Conservation (phyloP, 2,113 vertebrate genomes). For the Arenaria interpres region DNA sequence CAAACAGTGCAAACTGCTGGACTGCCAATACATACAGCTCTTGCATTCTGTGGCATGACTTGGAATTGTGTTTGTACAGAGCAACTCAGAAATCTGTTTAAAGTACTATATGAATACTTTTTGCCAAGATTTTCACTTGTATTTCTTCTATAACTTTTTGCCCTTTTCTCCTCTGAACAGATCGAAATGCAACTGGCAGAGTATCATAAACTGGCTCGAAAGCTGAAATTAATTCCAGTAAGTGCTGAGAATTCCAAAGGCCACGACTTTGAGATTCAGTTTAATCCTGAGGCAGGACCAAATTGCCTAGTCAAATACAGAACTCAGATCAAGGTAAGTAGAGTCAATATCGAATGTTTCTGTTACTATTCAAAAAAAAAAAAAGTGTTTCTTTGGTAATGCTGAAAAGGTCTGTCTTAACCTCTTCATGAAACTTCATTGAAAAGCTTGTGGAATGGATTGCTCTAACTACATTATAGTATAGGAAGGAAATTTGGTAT, state of each 20-base stretch:
- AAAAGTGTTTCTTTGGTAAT: not conserved
- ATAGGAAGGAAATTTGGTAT: not conserved
- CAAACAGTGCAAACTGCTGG: not conserved
- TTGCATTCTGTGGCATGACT: not conserved
- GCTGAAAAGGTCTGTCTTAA: not conserved
- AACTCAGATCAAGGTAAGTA: conserved; percentile 84
- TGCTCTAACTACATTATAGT: not conserved
- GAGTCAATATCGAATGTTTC: not conserved
- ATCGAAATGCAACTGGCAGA: conserved; percentile 85
- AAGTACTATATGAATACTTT: not conserved
- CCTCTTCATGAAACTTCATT: not conserved
- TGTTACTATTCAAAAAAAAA: not conserved
- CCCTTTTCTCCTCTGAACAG: conserved; percentile 63
- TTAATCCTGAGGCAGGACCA: conserved; percentile 79
- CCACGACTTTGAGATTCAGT: conserved; percentile 88
- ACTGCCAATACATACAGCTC: not conserved
- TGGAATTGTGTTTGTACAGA: not conserved
- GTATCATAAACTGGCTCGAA: conserved; percentile 92
- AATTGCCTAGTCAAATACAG: conserved; percentile 81
- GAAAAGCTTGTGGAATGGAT: not conserved
- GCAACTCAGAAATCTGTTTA: not conserved
- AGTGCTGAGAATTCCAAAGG: conserved; percentile 90
- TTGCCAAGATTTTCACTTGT: not conserved
- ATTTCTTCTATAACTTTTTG: not conserved
- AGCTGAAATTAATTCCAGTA: conserved; percentile 90